Evolutionary conservation across 2,113 vertebrate genomes (phyloP), one percentile per base, ranked within the genome.

Genomic region (Deroptyus accipitrinus): DNA sequence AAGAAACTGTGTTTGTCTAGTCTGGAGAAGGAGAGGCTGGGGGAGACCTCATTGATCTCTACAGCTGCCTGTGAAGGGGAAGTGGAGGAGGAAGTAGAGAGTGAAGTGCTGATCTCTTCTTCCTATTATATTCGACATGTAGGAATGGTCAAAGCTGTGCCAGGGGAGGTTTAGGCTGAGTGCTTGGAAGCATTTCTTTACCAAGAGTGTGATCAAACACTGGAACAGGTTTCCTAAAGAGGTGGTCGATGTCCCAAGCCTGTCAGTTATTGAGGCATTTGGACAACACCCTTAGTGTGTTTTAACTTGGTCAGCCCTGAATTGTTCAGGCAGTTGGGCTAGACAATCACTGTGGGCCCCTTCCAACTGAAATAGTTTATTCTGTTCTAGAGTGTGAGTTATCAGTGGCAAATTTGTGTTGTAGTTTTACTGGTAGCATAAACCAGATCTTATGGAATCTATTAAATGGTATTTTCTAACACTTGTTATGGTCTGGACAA

Each of bases 61-160:
- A 10, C 39, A 81, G 33, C 13, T 70, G 78, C 11, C 13, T 54
- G n/a, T 63, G 15, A 12, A 61, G 6, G 2, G 1, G 22, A 74
- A 39, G 5, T 4, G 42, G 19, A 39, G 27, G 6, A 3, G 1
- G 22, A 74, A 39, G 4, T 4, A n/a, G 25, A 42, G n/a, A 62
- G 1, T 17, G 9, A 57, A 18, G 2, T 74, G 33, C 15, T 69
- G 17, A 62, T 7, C 23, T 69, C 22, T 39, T 73, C 59, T 81
- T 7, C 6, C 51, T n/a, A 9, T 10, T 30, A 28, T 54, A n/a
- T 4, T 44, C 49, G 39, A 25, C 2, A 0, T 1, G 0, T 35
- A 12, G n/a, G 88, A 88, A 17, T 3, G 6, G 10, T 72, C 46
- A 63, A 68, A 83, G 20, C 2, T 63, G 20, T 0, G 2, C 1